A percentile compares a stretch with the other conserved stretches of the same genome.
Conservation (phyloP, 2,797 vertebrate genomes). For the Loriculus beryllinus region DNA sequence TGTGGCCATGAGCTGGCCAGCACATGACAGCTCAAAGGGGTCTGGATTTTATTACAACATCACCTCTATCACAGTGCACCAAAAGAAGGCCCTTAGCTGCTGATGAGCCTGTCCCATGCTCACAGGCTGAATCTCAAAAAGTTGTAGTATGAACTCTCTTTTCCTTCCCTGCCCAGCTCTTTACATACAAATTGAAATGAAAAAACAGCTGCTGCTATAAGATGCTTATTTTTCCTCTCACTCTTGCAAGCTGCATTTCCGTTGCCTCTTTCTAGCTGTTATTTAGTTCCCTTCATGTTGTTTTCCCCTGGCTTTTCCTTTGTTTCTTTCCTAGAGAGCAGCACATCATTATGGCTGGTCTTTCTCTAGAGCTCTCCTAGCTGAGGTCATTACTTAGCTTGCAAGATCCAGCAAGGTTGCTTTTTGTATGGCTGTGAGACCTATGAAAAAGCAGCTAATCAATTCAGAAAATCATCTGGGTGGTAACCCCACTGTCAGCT, state of each 20-base stretch:
- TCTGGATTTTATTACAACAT: neutral
- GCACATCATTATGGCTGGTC: slow-evolving; percentile 53
- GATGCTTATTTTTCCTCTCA: neutral
- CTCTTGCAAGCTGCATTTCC: neutral
- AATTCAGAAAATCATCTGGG: slow-evolving; percentile 73
- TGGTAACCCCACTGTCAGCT: slow-evolving; percentile 72
- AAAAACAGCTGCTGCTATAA: neutral
- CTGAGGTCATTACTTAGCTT: slow-evolving; percentile 48
- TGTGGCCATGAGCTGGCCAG: neutral
- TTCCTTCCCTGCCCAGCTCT: neutral
- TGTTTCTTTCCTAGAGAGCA: slow-evolving; percentile 47
- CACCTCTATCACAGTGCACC: neutral
- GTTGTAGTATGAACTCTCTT: neutral
- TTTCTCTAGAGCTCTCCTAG: slow-evolving; percentile 47
- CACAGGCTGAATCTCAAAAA: neutral
- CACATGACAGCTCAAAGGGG: neutral
- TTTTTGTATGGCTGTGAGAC: slow-evolving; percentile 46
- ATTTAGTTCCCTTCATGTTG: slow-evolving; percentile 26
- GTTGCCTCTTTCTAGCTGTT: slow-evolving; percentile 15
- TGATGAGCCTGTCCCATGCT: neutral
- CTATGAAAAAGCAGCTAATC: slow-evolving; percentile 63
- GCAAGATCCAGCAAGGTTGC: slow-evolving; percentile 11
- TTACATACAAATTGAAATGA: neutral
- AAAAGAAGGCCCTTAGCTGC: slow-evolving; percentile 3
- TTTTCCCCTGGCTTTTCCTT: slow-evolving; percentile 50